Evolutionary conservation across 2,113 vertebrate genomes (phyloP).

Genomic region (Casuarius casuarius): DNA sequence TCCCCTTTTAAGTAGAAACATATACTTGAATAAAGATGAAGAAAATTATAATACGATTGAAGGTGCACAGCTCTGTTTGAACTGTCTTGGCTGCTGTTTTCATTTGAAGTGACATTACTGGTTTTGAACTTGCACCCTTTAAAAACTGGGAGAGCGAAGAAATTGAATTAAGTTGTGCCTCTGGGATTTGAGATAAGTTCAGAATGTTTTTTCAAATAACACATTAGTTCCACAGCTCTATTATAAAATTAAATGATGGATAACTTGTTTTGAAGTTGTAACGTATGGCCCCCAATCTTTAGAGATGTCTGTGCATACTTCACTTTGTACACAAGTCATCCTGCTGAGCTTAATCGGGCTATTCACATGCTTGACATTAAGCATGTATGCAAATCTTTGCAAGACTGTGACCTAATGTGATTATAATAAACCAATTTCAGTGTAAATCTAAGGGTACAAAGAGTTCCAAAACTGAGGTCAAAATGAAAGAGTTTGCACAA

Average conservation of each 20-base stretch:
- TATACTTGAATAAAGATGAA: background rate
- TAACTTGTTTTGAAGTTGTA: conserved; percentile 27
- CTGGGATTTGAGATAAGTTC: conserved; percentile 46
- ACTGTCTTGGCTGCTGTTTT: conserved; percentile 1
- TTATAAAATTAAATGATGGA: conserved; percentile 20
- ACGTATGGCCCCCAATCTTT: background rate
- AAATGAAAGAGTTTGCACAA: background rate
- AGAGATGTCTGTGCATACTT: background rate
- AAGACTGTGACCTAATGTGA: background rate
- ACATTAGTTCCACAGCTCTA: conserved; percentile 48
- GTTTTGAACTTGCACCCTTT: conserved; percentile 45
- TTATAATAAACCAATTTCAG: background rate
- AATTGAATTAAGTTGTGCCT: conserved; percentile 55
- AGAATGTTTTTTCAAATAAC: conserved; percentile 51
- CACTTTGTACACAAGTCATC: background rate
- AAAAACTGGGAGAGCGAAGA: conserved; percentile 41
- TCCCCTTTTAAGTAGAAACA: background rate
- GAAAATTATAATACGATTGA: background rate
- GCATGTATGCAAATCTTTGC: background rate
- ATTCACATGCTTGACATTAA: background rate
- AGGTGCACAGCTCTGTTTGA: conserved; percentile 11
- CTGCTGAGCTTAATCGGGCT: background rate
- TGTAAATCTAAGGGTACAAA: background rate
- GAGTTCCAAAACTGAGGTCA: background rate
- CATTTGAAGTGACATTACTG: background rate